A percentile compares a stretch with the other conserved stretches of the same genome.
phyloP scores from a whole-genome alignment of 1,140 invertebrate genomes.

The Drosophila baimaii region DNA sequence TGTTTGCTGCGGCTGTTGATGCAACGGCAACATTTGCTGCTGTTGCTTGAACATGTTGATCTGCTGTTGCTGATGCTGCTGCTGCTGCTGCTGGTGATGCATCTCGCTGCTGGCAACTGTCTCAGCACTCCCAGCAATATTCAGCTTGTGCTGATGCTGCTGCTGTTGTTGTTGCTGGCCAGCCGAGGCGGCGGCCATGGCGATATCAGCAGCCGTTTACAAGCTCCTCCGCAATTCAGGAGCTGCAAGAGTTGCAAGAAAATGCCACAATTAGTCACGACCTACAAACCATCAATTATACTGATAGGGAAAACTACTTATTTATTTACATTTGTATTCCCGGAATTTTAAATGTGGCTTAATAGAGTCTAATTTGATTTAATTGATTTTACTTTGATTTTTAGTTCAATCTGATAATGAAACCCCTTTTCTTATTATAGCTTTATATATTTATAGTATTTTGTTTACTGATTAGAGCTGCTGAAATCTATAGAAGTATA shows the following conservation, averaged over 20 bases:
- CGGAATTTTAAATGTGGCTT: not conserved
- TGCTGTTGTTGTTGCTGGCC: conserved; percentile 76
- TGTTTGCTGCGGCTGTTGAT: conserved; percentile 54
- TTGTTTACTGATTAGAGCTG: not conserved
- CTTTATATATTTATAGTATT: not conserved
- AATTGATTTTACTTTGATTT: not conserved
- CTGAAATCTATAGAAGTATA: not conserved
- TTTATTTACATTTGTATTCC: not conserved
- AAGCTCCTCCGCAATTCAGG: conserved; percentile 52
- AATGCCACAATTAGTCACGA: conserved; percentile 14
- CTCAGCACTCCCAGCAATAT: conserved; percentile 69
- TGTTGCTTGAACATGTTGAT: conserved; percentile 47
- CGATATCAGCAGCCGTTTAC: conserved; percentile 67
- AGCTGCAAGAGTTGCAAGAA: conserved; percentile 48
- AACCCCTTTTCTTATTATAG: too few species aligned
- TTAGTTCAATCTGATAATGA: too few species aligned
- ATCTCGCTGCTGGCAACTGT: conserved; percentile 53
- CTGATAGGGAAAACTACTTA: not conserved
- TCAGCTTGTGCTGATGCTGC: conserved; percentile 73
- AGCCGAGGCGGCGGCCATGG: conserved; percentile 82
- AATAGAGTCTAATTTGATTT: not conserved
- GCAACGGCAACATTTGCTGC: conserved; percentile 61
- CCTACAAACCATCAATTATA: not conserved
- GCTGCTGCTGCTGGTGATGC: conserved; percentile 66
- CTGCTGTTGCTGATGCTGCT: conserved; percentile 59